These are phyloP conservation scores for Phaethon lepturus DNA, from an alignment of 2,113 vertebrate species.

Conservation along the genomic window DNA sequence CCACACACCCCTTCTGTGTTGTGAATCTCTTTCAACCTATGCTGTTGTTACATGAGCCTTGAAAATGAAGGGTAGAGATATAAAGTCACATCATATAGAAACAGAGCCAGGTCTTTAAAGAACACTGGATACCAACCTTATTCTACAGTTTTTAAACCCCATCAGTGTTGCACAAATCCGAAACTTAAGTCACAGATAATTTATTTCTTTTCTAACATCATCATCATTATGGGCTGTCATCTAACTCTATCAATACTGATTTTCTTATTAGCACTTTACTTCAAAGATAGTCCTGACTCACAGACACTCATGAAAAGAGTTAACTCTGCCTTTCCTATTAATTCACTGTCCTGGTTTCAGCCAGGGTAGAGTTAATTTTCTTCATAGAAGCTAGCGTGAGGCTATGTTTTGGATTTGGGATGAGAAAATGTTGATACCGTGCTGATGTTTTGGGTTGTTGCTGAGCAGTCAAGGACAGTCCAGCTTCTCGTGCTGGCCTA, in stretches of 20 bases:
- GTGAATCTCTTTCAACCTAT: background rate
- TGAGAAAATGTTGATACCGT: too few species aligned
- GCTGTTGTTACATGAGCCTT: background rate
- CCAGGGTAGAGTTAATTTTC: too few species aligned
- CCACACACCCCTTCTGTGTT: background rate
- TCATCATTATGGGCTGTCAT: background rate
- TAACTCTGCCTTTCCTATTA: background rate
- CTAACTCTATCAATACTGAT: background rate
- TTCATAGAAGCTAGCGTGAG: too few species aligned
- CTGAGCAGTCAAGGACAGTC: too few species aligned
- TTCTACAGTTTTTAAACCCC: background rate
- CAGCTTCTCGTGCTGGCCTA: too few species aligned
- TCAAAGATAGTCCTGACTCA: background rate
- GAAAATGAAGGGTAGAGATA: background rate
- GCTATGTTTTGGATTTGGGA: too few species aligned
- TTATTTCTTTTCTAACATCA: background rate
- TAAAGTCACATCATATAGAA: background rate
- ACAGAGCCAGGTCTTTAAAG: background rate
- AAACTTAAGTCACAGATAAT: background rate
- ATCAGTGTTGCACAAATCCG: background rate
- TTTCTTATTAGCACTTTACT: background rate
- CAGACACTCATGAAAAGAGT: background rate
- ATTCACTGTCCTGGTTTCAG: background rate
- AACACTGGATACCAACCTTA: background rate
- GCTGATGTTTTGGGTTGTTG: too few species aligned